Evolutionary conservation across 2,113 vertebrate genomes (phyloP), one percentile per base, ranked within the genome.

Genomic region (Myotis davidii): DNA sequence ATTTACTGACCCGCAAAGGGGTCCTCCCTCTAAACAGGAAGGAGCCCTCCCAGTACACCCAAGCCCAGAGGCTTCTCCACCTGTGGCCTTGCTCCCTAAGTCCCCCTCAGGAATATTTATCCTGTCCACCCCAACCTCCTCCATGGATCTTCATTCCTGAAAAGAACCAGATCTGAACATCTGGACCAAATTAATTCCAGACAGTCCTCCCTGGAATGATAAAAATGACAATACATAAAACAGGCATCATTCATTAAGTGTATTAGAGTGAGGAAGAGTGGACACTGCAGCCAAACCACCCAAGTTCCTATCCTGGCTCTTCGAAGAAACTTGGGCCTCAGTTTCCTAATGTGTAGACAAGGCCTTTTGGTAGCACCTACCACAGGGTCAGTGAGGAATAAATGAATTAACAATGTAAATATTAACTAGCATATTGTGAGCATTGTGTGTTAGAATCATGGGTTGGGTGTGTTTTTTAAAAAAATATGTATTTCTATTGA

Each of bases 171-270:
- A 85, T 73, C 37, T 87, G 45, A 64, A 77, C 61, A 65, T 78
- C 21, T 67, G 27, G 6, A 45, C 23, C 70, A 29, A 72, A 67
- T 3, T 84, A 45, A 21, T 37, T 37, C 21, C 56, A 34, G 72
- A 34, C 54, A 70, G 59, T 42, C 10, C 50, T 93, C 32, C 45
- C 85, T 14, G 52, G 70, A 73, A 67, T 25, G 34, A 32, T 11
- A 94, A 81, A 23, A 77, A 79, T 14, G 64, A 76, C 34, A 84
- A 17, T 90, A 74, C 64, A 72, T 23, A 77, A 88, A 92, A 64
- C 13, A 48, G 56, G 10, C 34, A 21, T 74, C 32, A 6, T 64
- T 70, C 21, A 16, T 50, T 72, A 74, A 76, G 18, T 77, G 50
- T 81, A 37, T 84, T 77, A 21, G 54, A 48, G 27, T 37, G 67